Base-by-base conservation (phyloP, 2,888 invertebrate genomes). In the Caenorhabditis sp. region DNA sequence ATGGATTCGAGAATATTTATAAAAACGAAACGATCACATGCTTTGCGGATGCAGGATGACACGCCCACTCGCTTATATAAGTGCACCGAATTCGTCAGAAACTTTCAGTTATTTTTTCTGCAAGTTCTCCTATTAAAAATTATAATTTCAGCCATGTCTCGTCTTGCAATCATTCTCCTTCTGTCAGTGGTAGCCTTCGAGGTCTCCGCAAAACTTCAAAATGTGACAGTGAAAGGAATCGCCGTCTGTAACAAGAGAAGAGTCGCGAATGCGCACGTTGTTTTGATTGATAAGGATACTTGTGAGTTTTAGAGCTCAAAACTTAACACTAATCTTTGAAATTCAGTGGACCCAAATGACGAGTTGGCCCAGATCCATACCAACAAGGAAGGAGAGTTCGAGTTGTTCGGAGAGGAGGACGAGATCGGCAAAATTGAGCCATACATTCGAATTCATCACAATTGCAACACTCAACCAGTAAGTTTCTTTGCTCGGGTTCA, bases 351-450 rank as follows among this genome's bases (percentile, higher is more conserved):
- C 64, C 89, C 88, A 51, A 86, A 89, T 70, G 89, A 89, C 63
- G 84, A 86, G 24, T 82, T 89, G 28, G 80, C 82, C 41, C 56
- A 69, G n/a, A 86, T 87, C 2, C 84, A 85, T 63, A 88, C 89
- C 70, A 88, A 89, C 76, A 76, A 74, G 54, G 86, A 89, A 63
- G 89, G 89, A 56, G 86, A 87, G 56, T 89, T 89, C 83, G 76
- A 82, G 47, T 28, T 89, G 59, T 86, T 72, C 80, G 89, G 89
- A 54, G 82, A 86, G 70, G 87, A 89, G 51, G 88, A 89, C 47
- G 89, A 89, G 81, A 82, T 89, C 58, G 87, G 87, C 28, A 84
- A 80, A 59, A 89, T 89, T 54, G 89, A 89, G 80, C 89, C 89
- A 47, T 89, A 77, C 83, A 59, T 89, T 35, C 61, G 88, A 24